Conservation (phyloP, 2,888 invertebrate genomes). For the Tinea trinotella region DNA sequence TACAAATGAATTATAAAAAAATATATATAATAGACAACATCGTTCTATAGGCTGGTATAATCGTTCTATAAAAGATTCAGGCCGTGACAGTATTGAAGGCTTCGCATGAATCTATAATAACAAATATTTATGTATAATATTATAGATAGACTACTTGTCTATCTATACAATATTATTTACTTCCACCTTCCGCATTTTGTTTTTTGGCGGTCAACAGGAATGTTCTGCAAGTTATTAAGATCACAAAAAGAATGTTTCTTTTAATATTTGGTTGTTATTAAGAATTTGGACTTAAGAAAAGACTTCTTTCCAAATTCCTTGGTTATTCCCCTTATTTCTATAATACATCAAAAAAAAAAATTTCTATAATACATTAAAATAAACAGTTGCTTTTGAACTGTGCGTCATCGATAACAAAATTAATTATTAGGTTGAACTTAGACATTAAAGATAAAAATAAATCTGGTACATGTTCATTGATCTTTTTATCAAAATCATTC, state of each 20-base stretch:
- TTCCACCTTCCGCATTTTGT: conserved; percentile 3
- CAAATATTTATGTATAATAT: neutral
- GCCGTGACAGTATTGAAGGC: conserved; percentile 7
- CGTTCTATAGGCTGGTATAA: neutral
- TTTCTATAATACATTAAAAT: too few species aligned
- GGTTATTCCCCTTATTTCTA: too few species aligned
- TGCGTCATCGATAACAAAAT: neutral
- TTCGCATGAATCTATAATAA: neutral
- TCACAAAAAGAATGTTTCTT: neutral
- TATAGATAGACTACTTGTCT: neutral
- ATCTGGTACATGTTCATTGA: neutral
- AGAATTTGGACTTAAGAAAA: too few species aligned
- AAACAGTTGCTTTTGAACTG: too few species aligned
- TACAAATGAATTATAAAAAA: too few species aligned
- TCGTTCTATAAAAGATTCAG: neutral
- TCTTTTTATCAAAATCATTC: neutral
- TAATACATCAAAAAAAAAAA: too few species aligned
- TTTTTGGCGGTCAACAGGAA: neutral
- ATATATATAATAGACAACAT: too few species aligned
- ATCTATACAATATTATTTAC: neutral
- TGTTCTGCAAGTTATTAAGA: neutral
- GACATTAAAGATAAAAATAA: neutral
- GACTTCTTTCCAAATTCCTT: too few species aligned
- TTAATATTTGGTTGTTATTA: too few species aligned
- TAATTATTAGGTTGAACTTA: neutral